Percentiles rank a stretch among this genome's conserved stretches.
These are phyloP conservation scores for Oxyteleia sp. DNA, from an alignment of 2,888 invertebrate species.

Conservation along the genomic window DNA sequence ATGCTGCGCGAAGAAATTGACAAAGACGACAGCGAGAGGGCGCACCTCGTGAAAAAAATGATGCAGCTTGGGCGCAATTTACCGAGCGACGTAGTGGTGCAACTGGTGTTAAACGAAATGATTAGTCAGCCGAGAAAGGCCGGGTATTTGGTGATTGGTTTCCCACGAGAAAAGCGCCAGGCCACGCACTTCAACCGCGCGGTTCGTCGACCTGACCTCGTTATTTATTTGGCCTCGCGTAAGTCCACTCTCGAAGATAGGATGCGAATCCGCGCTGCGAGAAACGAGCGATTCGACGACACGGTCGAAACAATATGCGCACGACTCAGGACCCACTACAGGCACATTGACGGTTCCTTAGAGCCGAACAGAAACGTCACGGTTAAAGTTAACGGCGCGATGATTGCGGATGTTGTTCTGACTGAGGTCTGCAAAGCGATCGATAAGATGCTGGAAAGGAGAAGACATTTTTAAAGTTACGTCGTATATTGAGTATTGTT, in stretches of 20 bases:
- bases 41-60: conserved; percentile 67
- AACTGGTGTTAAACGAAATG: conserved; percentile 76
- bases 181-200: conserved; percentile 68
- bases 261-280: conserved; percentile 47
- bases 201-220: conserved; percentile 69
- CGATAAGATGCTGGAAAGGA: conserved; percentile 51
- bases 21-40: conserved; percentile 54
- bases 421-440: conserved; percentile 57
- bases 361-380: conserved; percentile 59
- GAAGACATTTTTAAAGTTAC: too few species aligned
- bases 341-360: conserved; percentile 52
- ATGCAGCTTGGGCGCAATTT: conserved; percentile 75
- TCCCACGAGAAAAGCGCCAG: conserved; percentile 77
- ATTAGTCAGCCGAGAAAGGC: conserved; percentile 55
- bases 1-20: conserved; percentile 74
- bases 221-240: conserved; percentile 72
- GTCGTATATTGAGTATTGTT: too few species aligned
- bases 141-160: conserved; percentile 79
- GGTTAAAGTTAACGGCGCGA: conserved; percentile 67
- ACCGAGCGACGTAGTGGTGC: conserved; percentile 75
- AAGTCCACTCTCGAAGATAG: conserved; percentile 69
- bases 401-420: conserved; percentile 67
- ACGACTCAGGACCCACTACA: conserved; percentile 72
- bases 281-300: conserved; percentile 74
- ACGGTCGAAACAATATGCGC: conserved; percentile 54